Conservation (phyloP, 2,797 vertebrate species). For the Rallus crepitans region DNA sequence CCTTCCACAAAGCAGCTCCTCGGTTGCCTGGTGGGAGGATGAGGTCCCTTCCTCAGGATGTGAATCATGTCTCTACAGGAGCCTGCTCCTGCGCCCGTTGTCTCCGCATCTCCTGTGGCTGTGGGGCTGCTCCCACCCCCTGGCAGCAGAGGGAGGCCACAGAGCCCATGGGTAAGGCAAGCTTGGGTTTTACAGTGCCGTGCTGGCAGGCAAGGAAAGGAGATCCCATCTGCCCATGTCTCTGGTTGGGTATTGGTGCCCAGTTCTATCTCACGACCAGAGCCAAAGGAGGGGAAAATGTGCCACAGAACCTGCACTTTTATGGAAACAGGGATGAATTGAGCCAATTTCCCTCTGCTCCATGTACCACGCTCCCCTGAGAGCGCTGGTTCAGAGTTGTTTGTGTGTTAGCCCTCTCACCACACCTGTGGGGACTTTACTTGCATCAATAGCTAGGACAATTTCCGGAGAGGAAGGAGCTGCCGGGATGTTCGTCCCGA, state of each 20-base stretch:
- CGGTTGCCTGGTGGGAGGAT: background rate
- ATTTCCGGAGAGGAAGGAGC: slow-evolving; percentile 18
- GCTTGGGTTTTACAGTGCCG: accelerated
- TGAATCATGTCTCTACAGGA: slow-evolving; percentile 30
- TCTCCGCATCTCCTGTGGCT: accelerated
- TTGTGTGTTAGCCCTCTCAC: background rate
- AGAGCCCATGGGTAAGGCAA: accelerated
- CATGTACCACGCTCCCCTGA: accelerated
- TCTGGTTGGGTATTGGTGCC: accelerated
- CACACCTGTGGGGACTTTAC: background rate
- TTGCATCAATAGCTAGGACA: background rate
- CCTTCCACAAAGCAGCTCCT: background rate
- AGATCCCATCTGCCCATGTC: accelerated
- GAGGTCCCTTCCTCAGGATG: slow-evolving; percentile 59
- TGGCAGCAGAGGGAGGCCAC: accelerated
- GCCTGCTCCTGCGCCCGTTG: background rate
- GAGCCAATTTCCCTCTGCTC: background rate
- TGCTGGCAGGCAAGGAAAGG: background rate
- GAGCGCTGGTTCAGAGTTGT: accelerated
- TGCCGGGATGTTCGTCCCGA: background rate
- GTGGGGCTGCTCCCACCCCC: background rate
- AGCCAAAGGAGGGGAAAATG: accelerated
- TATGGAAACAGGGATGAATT: accelerated
- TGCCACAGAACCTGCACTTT: background rate
- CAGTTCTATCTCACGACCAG: background rate